A percentile compares a stretch with the other conserved stretches of the same genome.
Evolutionary conservation across 2,888 invertebrate genomes (phyloP).

Genomic region (Microctonus brassicae): DNA sequence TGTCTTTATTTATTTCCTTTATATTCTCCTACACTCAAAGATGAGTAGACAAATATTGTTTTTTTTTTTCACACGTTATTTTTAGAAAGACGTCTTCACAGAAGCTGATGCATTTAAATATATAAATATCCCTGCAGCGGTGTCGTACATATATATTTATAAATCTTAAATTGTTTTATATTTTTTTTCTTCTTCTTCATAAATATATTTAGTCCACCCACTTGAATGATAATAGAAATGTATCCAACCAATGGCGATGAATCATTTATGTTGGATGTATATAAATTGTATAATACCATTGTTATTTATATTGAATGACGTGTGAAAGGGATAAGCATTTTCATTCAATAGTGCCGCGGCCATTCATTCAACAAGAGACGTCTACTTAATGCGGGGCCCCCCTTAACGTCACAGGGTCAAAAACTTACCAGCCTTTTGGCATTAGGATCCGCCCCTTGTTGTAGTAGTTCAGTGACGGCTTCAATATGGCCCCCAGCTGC

Average conservation of each 20-base stretch:
- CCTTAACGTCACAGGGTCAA: constrained; percentile 19
- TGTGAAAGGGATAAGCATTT: not conserved
- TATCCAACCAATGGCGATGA: not conserved
- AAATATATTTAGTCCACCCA: not conserved
- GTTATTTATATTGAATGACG: not conserved
- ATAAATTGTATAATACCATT: not conserved
- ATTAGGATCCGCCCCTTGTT: constrained; percentile 92
- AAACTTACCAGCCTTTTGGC: constrained; percentile 81
- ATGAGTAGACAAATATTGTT: no score
- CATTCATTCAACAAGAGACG: constrained; percentile 7
- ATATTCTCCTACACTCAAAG: no score
- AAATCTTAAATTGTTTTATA: no score
- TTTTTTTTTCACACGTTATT: no score
- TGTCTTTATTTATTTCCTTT: no score
- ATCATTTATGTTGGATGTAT: not conserved
- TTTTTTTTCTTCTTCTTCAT: not conserved
- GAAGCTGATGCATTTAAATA: no score
- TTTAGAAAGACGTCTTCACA: no score
- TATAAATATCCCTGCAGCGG: no score
- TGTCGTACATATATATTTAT: no score
- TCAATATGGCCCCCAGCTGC: constrained; percentile 91
- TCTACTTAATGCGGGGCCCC: constrained; percentile 19
- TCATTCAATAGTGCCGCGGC: constrained; percentile 20
- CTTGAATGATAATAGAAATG: not conserved
- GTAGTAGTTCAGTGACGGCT: constrained; percentile 87